These are phyloP conservation scores for Andricus curvator DNA, from an alignment of 2,888 invertebrate species.

Conservation along the genomic window DNA sequence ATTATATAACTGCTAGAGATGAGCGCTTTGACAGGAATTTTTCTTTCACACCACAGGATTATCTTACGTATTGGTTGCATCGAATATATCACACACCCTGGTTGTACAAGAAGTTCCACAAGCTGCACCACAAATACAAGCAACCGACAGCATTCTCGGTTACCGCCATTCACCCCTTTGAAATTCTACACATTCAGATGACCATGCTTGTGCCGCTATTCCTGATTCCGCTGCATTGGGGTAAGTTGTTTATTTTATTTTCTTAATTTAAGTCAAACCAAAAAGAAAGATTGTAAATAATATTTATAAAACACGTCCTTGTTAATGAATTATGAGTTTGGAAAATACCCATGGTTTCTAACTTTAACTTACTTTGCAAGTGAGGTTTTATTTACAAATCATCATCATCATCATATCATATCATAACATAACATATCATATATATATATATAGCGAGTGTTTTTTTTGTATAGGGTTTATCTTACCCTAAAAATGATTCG, in stretches of 20 bases:
- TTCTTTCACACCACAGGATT: conserved; percentile 79
- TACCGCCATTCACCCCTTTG: conserved; percentile 87
- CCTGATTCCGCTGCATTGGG: conserved; percentile 83
- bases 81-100: conserved; percentile 84
- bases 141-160: conserved; percentile 88
- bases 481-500: too few species aligned
- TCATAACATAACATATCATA: too few species aligned
- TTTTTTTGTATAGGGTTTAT: too few species aligned
- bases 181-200: conserved; percentile 84
- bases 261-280: neutral
- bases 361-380: too few species aligned
- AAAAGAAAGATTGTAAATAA: too few species aligned
- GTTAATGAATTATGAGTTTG: too few species aligned
- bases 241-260: conserved; percentile 78
- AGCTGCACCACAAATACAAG: conserved; percentile 87
- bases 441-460: too few species aligned
- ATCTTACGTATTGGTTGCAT: conserved; percentile 84
- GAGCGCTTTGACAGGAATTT: conserved; percentile 46
- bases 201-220: conserved; percentile 83
- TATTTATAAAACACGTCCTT: too few species aligned
- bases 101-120: conserved; percentile 86
- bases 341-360: too few species aligned
- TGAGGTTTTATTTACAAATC: too few species aligned
- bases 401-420: too few species aligned
- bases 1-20: conserved; percentile 47